A percentile compares a stretch with the other conserved stretches of the same genome.
Conservation (phyloP, 2,888 invertebrate species). For the Hypselothyrea guttata region DNA sequence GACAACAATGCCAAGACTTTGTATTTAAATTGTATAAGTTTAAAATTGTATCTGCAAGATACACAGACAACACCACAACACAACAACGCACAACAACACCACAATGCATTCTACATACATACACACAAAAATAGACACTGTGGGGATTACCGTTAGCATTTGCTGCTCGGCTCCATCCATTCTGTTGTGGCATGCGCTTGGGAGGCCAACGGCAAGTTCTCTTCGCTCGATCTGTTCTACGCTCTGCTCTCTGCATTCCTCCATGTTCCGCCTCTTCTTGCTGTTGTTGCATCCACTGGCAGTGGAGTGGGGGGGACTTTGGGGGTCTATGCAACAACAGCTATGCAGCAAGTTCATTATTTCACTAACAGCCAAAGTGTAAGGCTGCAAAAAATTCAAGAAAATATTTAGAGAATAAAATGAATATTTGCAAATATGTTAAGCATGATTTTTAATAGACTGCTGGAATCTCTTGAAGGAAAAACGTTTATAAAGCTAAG, state of each 20-base stretch:
- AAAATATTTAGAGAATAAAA: no score
- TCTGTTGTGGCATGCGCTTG: constrained; percentile 61
- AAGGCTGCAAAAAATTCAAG: no score
- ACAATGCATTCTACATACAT: constrained; percentile 18
- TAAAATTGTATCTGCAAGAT: constrained; percentile 68
- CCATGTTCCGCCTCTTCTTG: constrained; percentile 4
- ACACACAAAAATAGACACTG: constrained; percentile 68
- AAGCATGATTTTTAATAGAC: no score
- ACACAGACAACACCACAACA: constrained; percentile 36
- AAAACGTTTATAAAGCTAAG: no score
- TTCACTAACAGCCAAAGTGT: no score
- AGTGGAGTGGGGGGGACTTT: constrained; percentile 25
- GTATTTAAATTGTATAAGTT: constrained; percentile 71
- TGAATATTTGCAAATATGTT: no score
- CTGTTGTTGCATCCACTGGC: constrained; percentile 30
- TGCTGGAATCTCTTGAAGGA: no score
- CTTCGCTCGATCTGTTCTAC: not conserved
- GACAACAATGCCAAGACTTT: constrained; percentile 70
- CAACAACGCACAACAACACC: no score
- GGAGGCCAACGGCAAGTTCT: constrained; percentile 71
- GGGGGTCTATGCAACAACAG: not conserved
- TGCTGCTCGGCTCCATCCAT: constrained; percentile 25
- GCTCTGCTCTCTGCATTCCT: not conserved
- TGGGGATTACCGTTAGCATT: constrained; percentile 71
- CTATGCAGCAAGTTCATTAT: constrained; percentile 7